phyloP scores from a whole-genome alignment of 2,888 invertebrate genomes.

The Agonopterix heracliana region DNA sequence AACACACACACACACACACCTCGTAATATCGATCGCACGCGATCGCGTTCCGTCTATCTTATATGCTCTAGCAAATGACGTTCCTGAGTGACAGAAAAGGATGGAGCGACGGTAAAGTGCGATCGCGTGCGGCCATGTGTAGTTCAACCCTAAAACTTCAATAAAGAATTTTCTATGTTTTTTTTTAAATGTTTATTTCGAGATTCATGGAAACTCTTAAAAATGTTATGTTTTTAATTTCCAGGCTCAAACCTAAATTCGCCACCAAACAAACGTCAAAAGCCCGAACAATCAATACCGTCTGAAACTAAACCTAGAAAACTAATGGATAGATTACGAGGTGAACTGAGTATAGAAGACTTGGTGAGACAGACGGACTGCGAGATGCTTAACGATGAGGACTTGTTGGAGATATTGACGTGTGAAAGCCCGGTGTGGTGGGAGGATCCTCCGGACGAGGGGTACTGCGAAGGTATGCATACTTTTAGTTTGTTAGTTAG shows the following conservation, averaged over 20 bases:
- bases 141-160: no score
- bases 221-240: background rate
- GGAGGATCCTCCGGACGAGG: conserved; percentile 45
- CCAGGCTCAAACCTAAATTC: background rate
- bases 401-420: conserved; percentile 57
- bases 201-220: no score
- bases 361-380: conserved; percentile 38
- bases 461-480: conserved; percentile 40
- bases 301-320: background rate
- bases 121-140: no score
- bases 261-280: conserved; percentile 8
- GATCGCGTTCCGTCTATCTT: no score
- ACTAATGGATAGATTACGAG: no score
- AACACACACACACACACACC: no score
- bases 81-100: no score
- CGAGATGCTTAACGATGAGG: conserved; percentile 47
- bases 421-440: conserved; percentile 70
- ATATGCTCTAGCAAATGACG: no score
- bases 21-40: no score
- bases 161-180: no score
- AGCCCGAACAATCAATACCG: background rate
- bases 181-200: no score
- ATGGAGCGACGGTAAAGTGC: no score
- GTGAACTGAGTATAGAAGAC: conserved; percentile 34
- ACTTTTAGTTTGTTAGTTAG: background rate